Percentiles rank a stretch among this genome's conserved stretches.
phyloP scores from a whole-genome alignment of 37 sponge, comb jelly and placozoan species.

The Geodia barretti region DNA sequence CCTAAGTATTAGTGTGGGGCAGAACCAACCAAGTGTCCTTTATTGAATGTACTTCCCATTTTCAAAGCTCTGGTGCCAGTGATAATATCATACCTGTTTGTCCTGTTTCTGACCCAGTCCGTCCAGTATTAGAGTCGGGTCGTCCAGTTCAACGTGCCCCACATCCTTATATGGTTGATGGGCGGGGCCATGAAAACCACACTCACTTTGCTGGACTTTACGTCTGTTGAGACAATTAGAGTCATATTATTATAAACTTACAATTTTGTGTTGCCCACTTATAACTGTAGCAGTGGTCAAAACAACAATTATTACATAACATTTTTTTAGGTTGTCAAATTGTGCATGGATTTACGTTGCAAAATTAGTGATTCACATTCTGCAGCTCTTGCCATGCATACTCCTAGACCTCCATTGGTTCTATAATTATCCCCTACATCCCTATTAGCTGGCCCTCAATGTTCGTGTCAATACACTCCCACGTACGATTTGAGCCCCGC shows the following conservation, averaged over 20 bases:
- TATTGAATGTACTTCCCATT: background rate
- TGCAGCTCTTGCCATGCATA: no score
- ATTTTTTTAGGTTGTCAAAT: no score
- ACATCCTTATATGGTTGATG: conserved; percentile 47
- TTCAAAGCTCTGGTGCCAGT: background rate
- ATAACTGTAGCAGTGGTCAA: no score
- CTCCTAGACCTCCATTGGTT: no score
- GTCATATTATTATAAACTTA: no score
- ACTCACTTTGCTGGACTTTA: conserved; percentile 14
- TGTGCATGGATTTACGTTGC: no score
- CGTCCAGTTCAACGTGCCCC: conserved; percentile 51
- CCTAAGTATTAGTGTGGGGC: background rate
- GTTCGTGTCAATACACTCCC: background rate
- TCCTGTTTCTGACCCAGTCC: conserved; percentile 46
- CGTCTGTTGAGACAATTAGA: conserved; percentile 21
- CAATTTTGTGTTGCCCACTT: no score
- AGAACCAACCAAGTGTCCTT: background rate
- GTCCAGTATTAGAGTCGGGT: conserved; percentile 37
- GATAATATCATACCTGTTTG: background rate
- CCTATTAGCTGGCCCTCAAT: no score
- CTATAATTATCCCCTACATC: no score
- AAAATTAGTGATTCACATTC: no score
- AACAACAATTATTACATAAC: no score
- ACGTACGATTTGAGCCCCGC: background rate
- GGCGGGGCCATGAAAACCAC: conserved; percentile 51